Evolutionary conservation across 2,797 vertebrate genomes (phyloP).

Genomic region (Acrocephalus scirpaceus): DNA sequence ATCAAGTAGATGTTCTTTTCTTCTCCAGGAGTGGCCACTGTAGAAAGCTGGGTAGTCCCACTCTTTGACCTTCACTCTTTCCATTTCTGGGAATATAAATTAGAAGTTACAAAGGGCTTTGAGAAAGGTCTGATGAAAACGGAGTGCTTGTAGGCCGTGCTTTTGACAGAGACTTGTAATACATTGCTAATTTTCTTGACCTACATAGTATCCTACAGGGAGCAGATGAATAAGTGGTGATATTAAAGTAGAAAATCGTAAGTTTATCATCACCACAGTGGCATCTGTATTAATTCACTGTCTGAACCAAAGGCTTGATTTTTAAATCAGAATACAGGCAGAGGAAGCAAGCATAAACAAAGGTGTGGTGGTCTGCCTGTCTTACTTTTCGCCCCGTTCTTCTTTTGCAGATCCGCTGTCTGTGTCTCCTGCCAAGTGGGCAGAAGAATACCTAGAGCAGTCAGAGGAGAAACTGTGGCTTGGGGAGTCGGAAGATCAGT

Average conservation of each 20-base stretch:
- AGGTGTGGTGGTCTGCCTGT: not conserved
- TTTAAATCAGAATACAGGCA: not conserved
- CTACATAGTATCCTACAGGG: not conserved
- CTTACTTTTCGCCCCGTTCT: not conserved
- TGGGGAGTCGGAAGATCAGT: slow-evolving; percentile 86
- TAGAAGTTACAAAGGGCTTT: not conserved
- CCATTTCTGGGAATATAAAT: not conserved
- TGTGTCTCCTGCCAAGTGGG: slow-evolving; percentile 87
- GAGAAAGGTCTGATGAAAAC: not conserved
- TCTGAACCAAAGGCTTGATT: not conserved
- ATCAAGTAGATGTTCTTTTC: not conserved
- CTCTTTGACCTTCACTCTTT: not conserved
- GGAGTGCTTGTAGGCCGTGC: not conserved
- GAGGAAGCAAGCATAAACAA: not conserved
- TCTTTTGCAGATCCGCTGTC: slow-evolving; percentile 82
- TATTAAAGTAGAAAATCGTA: not conserved
- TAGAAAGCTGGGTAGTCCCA: not conserved
- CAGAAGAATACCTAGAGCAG: slow-evolving; percentile 98
- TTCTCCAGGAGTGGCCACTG: not conserved
- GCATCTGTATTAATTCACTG: not conserved
- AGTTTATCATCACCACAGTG: not conserved
- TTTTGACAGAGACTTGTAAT: not conserved
- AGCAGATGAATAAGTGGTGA: not conserved
- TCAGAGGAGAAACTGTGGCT: slow-evolving; percentile 98
- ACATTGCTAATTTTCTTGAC: not conserved